Conservation (phyloP, 2,888 invertebrate genomes). For the Aleiodes alternator region DNA sequence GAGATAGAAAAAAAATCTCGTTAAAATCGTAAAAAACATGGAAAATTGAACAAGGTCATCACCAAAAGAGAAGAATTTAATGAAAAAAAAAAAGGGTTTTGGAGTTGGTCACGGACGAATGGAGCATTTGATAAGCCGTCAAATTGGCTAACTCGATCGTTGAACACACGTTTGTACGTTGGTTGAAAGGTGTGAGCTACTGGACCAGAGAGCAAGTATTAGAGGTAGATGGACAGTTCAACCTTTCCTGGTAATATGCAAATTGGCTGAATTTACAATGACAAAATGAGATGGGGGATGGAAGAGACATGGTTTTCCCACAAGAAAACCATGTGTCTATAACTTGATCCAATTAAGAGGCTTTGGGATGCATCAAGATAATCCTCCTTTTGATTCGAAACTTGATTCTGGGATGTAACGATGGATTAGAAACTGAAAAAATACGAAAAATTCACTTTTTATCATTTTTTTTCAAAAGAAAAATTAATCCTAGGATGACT, state of each 20-base stretch:
- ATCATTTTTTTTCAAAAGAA: neutral
- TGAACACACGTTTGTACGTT: conserved; percentile 1
- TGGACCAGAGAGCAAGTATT: conserved; percentile 5
- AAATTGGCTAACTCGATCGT: conserved; percentile 27
- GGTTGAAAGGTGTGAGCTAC: conserved; percentile 3
- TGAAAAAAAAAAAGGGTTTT: conserved; percentile 3
- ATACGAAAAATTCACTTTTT: neutral
- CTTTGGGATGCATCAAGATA: conserved; percentile 2
- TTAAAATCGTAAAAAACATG: neutral
- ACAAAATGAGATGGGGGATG: neutral
- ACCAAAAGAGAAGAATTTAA: neutral
- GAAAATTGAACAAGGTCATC: neutral
- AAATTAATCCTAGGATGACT: too few relatives aligned
- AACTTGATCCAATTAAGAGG: conserved; percentile 26
- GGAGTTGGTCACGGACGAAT: conserved; percentile 6
- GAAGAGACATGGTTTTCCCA: neutral
- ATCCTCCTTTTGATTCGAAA: conserved; percentile 1
- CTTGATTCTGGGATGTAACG: neutral
- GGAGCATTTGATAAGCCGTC: conserved; percentile 23
- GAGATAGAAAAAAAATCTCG: neutral
- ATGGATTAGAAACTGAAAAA: neutral
- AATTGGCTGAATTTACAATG: conserved; percentile 16
- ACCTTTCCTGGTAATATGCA: conserved; percentile 17
- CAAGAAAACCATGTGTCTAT: conserved; percentile 9
- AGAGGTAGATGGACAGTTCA: neutral